Evolutionary conservation across 2,888 invertebrate species (phyloP), one percentile per base, ranked within the genome.

Genomic region (Acleris holmiana): DNA sequence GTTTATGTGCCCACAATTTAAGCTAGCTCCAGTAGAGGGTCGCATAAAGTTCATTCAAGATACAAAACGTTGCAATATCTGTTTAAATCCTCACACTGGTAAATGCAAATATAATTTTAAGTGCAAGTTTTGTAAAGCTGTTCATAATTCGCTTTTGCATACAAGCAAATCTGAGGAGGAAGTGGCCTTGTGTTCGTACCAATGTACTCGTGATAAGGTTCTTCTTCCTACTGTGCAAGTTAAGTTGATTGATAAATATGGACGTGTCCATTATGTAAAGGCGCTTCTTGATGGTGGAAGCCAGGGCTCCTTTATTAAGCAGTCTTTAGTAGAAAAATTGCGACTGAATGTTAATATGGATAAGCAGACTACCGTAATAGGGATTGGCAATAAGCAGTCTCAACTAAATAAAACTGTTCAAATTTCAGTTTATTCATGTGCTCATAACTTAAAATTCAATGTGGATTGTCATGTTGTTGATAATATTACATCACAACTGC

Each of bases 381-480:
- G 69, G 4, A 61, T 69, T 7, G 51, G 56, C 3, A 69, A 69
- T 50, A 68, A 63, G 15, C 7, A 29, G 19, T 62, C 19, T 8
- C 48, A 61, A 61, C 55, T 64, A 49, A 67, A 61, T 56, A 35
- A 66, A n/a, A 40, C 63, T 61, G 66, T 29, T 58, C 63, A 15
- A 17, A 50, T 18, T 2, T 21, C 29, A 35, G 8, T 58, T 10
- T 17, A 54, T 15, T 58, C 61, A 47, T 50, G 46, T 48, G 25
- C 46, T 51, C 15, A 65, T 17, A 46, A 65, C 50, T 40, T 65
- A 7, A 61, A 58, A 44, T 69, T 59, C 5, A 49, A 68, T 18
- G 44, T 67, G 3, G 55, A 59, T 18, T 68, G 62, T 25, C 49
- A 68, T 57, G 46, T 68, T 17, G 66, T 68, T 4, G 50, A 66